Percentiles rank a stretch among this genome's conserved stretches.
These are phyloP conservation scores for Amphiprion clarkii DNA, from an alignment of 2,797 vertebrate species.

Conservation along the genomic window DNA sequence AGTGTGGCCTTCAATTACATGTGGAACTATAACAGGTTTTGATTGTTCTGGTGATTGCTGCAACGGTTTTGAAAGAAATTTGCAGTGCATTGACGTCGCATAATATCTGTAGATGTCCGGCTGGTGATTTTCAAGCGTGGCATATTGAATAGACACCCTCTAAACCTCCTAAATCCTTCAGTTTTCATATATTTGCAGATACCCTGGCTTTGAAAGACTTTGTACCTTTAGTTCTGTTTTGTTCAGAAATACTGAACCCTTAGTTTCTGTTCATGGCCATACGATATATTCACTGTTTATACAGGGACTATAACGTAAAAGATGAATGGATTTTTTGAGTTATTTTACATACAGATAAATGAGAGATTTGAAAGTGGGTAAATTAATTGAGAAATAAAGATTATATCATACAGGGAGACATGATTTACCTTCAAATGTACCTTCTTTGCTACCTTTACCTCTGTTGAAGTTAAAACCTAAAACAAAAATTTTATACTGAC, in stretches of 20 bases:
- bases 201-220: neutral
- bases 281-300: neutral
- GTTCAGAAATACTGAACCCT: neutral
- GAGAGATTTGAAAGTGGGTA: neutral
- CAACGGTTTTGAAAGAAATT: neutral
- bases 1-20: constrained; percentile 25
- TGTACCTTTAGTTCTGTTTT: neutral
- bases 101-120: neutral
- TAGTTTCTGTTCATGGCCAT: no score
- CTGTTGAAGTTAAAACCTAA: no score
- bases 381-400: neutral
- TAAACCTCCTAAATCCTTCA: neutral
- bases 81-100: neutral
- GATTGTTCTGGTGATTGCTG: constrained; percentile 16
- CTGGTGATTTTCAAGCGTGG: constrained; percentile 1
- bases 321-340: neutral
- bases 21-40: constrained; percentile 11
- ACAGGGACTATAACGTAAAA: neutral
- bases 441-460: neutral
- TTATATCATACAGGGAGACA: neutral
- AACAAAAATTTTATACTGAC: no score
- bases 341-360: neutral
- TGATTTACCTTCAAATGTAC: neutral
- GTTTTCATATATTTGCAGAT: neutral
- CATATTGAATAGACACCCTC: neutral